These are phyloP conservation scores for Enoplosus armatus DNA, from an alignment of 2,797 vertebrate genomes.

Conservation along the genomic window DNA sequence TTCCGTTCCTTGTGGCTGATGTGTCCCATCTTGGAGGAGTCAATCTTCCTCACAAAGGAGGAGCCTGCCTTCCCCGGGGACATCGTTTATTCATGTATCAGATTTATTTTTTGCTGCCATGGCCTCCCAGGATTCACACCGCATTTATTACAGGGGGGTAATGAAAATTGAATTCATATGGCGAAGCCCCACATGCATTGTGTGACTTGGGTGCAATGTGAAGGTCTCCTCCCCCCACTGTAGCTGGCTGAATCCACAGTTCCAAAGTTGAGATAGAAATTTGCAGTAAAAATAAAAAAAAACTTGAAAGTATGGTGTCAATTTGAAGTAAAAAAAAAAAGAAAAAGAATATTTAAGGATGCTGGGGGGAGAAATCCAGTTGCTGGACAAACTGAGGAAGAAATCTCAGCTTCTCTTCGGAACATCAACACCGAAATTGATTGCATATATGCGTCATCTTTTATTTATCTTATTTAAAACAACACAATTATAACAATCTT, in stretches of 20 bases:
- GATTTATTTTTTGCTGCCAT: conserved; percentile 85
- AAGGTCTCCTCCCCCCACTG: conserved; percentile 67
- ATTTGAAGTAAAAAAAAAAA: conserved; percentile 17
- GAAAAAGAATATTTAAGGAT: conserved; percentile 49
- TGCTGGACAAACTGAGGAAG: conserved; percentile 1
- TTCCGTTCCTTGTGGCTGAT: conserved; percentile 81
- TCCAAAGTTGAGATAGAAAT: conserved; percentile 45
- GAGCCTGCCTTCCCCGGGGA: conserved; percentile 79
- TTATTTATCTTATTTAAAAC: conserved; percentile 37
- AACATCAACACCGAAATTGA: conserved; percentile 28
- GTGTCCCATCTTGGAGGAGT: conserved; percentile 85
- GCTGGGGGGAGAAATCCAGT: conserved; percentile 7
- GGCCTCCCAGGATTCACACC: conserved; percentile 83
- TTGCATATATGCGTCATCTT: conserved; percentile 35
- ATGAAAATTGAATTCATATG: conserved; percentile 86
- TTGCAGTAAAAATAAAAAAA: conserved; percentile 19
- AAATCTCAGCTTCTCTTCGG: conserved; percentile 10
- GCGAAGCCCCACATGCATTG: conserved; percentile 69
- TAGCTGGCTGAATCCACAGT: conserved; percentile 28
- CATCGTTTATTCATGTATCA: conserved; percentile 88
- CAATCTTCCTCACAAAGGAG: conserved; percentile 87
- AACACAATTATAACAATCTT: conserved; percentile 9
- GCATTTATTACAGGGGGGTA: conserved; percentile 86
- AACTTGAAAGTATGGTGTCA: conserved; percentile 50
- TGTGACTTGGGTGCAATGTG: conserved; percentile 71